Evolutionary conservation across 2,888 invertebrate species (phyloP).

Genomic region (Sphaerophoria rueppellii): DNA sequence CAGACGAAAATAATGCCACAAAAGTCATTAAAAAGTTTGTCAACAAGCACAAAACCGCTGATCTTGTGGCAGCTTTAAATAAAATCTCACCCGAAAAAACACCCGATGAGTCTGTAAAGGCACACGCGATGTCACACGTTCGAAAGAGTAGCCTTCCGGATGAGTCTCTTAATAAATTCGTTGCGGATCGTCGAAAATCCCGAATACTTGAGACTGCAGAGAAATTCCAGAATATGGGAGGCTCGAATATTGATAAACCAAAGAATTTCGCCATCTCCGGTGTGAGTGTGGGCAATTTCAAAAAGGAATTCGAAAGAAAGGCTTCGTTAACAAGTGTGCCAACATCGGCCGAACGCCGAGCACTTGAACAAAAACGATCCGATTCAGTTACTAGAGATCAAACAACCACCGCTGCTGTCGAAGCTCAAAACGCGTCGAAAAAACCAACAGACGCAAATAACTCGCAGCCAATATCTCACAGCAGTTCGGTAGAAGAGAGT

Average conservation of each 20-base stretch:
- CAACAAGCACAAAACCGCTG: conserved; percentile 82
- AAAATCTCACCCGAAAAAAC: conserved; percentile 75
- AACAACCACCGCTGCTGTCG: conserved; percentile 3
- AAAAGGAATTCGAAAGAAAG: conserved; percentile 92
- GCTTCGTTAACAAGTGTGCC: conserved; percentile 85
- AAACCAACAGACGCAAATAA: conserved; percentile 74
- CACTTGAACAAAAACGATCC: conserved; percentile 72
- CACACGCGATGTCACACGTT: conserved; percentile 71
- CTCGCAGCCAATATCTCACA: conserved; percentile 58
- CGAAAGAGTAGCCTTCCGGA: conserved; percentile 82
- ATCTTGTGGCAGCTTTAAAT: conserved; percentile 80
- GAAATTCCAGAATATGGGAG: conserved; percentile 85
- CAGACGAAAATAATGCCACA: conserved; percentile 80
- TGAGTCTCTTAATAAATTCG: conserved; percentile 81
- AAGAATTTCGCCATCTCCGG: conserved; percentile 92
- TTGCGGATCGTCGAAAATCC: conserved; percentile 85
- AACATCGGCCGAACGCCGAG: conserved; percentile 79
- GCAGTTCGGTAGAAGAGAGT: conserved; percentile 81
- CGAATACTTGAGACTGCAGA: conserved; percentile 88
- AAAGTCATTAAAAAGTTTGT: conserved; percentile 82
- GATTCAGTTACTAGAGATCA: conserved; percentile 75
- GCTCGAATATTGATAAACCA: conserved; percentile 84
- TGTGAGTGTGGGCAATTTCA: conserved; percentile 93
- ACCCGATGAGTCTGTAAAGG: conserved; percentile 68
- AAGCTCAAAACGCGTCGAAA: conserved; percentile 75